These are phyloP conservation scores for Drosophila melanica DNA, from an alignment of 1,140 invertebrate species.

Conservation along the genomic window DNA sequence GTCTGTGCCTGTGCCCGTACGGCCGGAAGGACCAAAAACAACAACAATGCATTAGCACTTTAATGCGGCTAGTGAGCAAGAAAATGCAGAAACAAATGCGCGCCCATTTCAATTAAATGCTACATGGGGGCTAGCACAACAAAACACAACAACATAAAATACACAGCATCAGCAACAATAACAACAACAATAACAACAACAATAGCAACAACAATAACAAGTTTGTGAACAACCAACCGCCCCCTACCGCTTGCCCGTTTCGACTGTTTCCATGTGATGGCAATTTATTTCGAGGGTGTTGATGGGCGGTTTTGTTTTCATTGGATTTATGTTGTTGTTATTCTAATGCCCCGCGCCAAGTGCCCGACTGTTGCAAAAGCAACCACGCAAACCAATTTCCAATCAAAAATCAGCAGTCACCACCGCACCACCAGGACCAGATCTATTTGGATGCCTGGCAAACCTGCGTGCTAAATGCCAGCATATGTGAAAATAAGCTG, in stretches of 20 bases:
- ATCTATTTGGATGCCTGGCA: constrained; percentile 61
- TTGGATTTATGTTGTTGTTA: constrained; percentile 81
- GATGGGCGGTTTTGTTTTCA: constrained; percentile 84
- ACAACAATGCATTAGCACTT: constrained; percentile 84
- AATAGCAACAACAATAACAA: constrained; percentile 1
- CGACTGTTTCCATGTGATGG: constrained; percentile 37
- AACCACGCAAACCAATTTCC: constrained; percentile 63
- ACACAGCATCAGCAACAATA: constrained; percentile 61
- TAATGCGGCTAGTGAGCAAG: constrained; percentile 80
- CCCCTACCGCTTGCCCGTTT: constrained; percentile 6
- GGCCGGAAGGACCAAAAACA: constrained; percentile 62
- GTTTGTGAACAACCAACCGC: constrained; percentile 34
- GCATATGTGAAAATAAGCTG: constrained; percentile 84
- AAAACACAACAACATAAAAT: constrained; percentile 14
- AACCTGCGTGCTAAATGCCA: constrained; percentile 82
- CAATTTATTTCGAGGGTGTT: constrained; percentile 79
- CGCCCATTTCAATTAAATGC: constrained; percentile 81
- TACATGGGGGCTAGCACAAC: constrained; percentile 53
- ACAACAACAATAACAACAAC: constrained; percentile 27
- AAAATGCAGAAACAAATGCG: constrained; percentile 78
- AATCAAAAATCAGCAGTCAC: constrained; percentile 70
- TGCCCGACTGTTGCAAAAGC: constrained; percentile 44
- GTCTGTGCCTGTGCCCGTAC: background rate
- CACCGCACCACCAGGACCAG: constrained; percentile 41
- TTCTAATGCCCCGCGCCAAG: constrained; percentile 66